Evolutionary conservation across 2,888 invertebrate genomes (phyloP).

Genomic region (Nesidiocoris tenuis): DNA sequence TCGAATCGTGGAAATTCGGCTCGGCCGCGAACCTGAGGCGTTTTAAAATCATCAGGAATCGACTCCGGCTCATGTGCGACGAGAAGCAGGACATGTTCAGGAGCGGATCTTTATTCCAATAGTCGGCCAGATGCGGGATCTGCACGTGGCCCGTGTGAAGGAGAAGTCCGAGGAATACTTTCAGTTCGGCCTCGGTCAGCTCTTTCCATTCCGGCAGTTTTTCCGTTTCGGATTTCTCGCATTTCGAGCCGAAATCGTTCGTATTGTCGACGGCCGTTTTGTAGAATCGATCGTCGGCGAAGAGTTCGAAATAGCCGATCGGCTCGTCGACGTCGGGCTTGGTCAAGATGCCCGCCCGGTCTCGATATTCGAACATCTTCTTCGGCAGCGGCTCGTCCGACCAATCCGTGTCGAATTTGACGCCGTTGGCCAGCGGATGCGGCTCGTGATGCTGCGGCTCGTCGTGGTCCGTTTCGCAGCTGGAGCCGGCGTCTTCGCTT

Average conservation of each 20-base stretch:
- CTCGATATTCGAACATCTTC: constrained; percentile 15
- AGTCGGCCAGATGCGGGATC: constrained; percentile 53
- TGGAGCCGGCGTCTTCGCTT: constrained; percentile 38
- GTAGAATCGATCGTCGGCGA: constrained; percentile 32
- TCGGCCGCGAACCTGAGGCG: constrained; percentile 53
- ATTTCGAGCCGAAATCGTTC: constrained; percentile 21
- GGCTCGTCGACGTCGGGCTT: constrained; percentile 22
- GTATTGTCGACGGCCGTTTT: constrained; percentile 28
- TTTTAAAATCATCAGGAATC: constrained; percentile 53
- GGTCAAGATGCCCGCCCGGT: constrained; percentile 11
- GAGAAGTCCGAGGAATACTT: constrained; percentile 52
- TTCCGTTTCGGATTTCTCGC: constrained; percentile 1
- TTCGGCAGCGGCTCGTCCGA: constrained; percentile 30
- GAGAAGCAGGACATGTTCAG: constrained; percentile 53
- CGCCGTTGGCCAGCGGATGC: not conserved
- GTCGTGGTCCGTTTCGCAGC: constrained; percentile 37
- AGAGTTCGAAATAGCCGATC: constrained; percentile 35
- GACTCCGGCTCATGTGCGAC: constrained; percentile 53
- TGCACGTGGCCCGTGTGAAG: constrained; percentile 54
- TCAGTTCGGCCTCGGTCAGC: constrained; percentile 33
- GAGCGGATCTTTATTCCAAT: constrained; percentile 53
- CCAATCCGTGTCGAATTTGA: constrained; percentile 9
- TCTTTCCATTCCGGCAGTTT: constrained; percentile 41
- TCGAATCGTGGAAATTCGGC: constrained; percentile 33
- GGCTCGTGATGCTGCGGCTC: not conserved